These are phyloP conservation scores for Standfussiana lucernea DNA, from an alignment of 2,888 invertebrate genomes.

Conservation along the genomic window DNA sequence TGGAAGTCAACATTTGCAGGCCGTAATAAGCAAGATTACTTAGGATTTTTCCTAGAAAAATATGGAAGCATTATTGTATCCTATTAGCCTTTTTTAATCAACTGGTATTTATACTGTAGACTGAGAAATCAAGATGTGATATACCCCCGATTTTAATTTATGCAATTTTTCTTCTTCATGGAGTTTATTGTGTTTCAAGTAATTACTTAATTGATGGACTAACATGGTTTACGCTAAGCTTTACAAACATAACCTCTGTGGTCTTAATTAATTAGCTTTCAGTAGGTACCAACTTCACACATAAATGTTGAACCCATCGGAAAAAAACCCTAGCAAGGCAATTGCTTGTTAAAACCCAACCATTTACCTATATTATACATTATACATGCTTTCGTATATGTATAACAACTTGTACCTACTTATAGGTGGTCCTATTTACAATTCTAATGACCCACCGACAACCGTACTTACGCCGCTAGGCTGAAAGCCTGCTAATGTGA, in stretches of 20 bases:
- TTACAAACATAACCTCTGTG: background rate
- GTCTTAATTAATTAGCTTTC: background rate
- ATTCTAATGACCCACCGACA: constrained; percentile 36
- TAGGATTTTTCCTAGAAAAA: background rate
- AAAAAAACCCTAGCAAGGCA: background rate
- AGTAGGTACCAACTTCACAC: background rate
- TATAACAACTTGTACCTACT: background rate
- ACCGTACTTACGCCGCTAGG: constrained; percentile 43
- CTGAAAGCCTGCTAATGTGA: constrained; percentile 29
- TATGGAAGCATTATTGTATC: background rate
- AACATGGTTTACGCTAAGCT: background rate
- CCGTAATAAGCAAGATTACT: background rate
- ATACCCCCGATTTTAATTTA: background rate
- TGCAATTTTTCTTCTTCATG: background rate
- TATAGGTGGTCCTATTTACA: constrained; percentile 36
- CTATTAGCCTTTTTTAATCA: background rate
- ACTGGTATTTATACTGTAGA: too few species aligned
- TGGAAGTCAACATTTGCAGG: background rate
- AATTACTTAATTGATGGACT: too few species aligned
- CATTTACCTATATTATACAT: background rate
- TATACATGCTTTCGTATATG: background rate
- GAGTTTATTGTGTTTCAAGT: too few species aligned
- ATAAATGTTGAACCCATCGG: background rate
- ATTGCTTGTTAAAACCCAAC: background rate
- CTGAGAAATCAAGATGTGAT: background rate